Base-by-base conservation (phyloP, 2,888 invertebrate species). In the Protodeltote pygarga region DNA sequence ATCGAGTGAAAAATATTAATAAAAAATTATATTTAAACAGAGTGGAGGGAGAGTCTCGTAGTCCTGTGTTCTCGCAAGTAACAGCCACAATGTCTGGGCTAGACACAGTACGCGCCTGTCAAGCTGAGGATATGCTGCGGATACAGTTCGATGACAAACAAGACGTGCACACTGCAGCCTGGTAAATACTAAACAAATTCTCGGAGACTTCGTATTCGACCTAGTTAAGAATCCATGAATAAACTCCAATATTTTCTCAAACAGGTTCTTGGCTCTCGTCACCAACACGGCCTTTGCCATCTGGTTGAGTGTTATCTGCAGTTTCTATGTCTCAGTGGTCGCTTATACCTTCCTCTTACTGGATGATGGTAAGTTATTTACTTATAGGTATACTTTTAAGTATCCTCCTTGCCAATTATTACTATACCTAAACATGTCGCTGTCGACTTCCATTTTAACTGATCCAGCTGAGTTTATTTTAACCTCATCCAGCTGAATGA, bases 61-160 rank as follows among this genome's bases (percentile, higher is more conserved):
- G 96, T 72, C 97, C 98, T 0, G 95, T 97, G 3, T 97, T 97
- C 83, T 95, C 96, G 0, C 96, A 97, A 80, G 93, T 97, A 40
- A 94, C 95, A 31, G 95, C 96, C 4, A 95, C 95, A 0, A 89
- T 97, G 75, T 91, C 94, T 50, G 97, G 97, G 0, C 85, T 97
- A 27, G 88, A 94, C 14, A 96, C 97, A 1, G 96, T 97, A 49
- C 92, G 97, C 53, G 94, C 97, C 3, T 94, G 94, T 57, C 87
- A 91, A 19, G 95, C 95, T 0, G 94, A 96, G 80, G 81, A 91
- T 2, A 91, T 95, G 82, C 93, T 97, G 16, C 34, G 34, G 20
- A 8, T 21, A 14, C 94, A 95, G 73, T 95, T 95, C 67, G 95
- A 95, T 68, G 82, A 82, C 9, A 93, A 94, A 51, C 95, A 95